Evolutionary conservation across 2,888 invertebrate species (phyloP).

Genomic region (Hipparchia semele): DNA sequence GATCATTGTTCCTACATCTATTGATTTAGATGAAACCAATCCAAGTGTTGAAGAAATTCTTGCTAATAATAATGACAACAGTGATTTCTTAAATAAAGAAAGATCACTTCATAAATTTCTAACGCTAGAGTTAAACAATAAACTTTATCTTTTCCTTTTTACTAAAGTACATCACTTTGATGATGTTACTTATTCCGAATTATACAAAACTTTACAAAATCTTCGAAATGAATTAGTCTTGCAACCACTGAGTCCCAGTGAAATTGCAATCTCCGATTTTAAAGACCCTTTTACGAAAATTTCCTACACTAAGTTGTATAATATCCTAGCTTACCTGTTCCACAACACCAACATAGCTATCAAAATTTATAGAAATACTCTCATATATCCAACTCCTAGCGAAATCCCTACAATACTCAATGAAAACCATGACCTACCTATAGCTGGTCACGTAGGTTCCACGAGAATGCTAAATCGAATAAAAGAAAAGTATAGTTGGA

Average conservation of each 20-base stretch:
- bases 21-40: slow-evolving; percentile 46
- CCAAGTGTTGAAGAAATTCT: slow-evolving; percentile 40
- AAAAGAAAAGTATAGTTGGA: slow-evolving; percentile 21
- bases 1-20: slow-evolving; percentile 33
- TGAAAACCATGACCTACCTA: slow-evolving; percentile 36
- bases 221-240: neutral
- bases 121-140: slow-evolving; percentile 7
- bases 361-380: slow-evolving; percentile 9
- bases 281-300: neutral
- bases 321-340: neutral
- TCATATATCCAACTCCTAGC: slow-evolving; percentile 30
- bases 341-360: neutral
- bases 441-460: slow-evolving; percentile 32
- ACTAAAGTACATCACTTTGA: slow-evolving; percentile 33
- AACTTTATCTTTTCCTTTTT: slow-evolving; percentile 31
- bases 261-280: neutral
- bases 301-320: neutral
- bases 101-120: slow-evolving; percentile 22
- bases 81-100: slow-evolving; percentile 6
- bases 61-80: too few relatives aligned
- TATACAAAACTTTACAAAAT: slow-evolving; percentile 20
- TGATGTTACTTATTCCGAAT: slow-evolving; percentile 26
- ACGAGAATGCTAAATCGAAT: slow-evolving; percentile 25
- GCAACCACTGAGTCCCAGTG: neutral
- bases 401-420: slow-evolving; percentile 28